These are phyloP conservation scores for Mesoligia furuncula DNA, from an alignment of 2,888 invertebrate species.

Conservation along the genomic window DNA sequence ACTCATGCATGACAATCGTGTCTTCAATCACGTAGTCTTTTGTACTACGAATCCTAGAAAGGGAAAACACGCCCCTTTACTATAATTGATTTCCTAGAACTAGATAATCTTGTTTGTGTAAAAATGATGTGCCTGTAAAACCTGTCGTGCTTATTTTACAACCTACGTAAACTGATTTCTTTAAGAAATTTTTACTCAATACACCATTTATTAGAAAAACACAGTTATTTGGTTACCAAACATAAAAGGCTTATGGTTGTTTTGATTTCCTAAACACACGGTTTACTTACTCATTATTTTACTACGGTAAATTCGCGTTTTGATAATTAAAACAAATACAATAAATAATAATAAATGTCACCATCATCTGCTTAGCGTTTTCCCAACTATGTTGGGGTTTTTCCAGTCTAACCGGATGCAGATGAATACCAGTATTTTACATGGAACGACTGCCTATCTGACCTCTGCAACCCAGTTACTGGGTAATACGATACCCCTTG, in stretches of 20 bases:
- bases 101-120: constrained; percentile 4
- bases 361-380: no score
- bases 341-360: no score
- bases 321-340: constrained; percentile 3
- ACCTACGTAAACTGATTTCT: not conserved
- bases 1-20: constrained; percentile 31
- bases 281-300: constrained; percentile 2
- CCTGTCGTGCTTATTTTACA: not conserved
- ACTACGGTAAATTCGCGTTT: constrained; percentile 23
- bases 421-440: no score
- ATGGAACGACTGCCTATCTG: no score
- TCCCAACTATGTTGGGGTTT: no score
- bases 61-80: not conserved
- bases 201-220: constrained; percentile 24
- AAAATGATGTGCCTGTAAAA: constrained; percentile 1
- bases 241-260: constrained; percentile 27
- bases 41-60: constrained; percentile 1
- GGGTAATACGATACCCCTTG: no score
- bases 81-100: constrained; percentile 23
- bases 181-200: not conserved
- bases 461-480: no score
- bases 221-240: no score
- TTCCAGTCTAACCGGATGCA: no score
- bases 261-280: constrained; percentile 30
- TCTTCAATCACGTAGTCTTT: constrained; percentile 26